A percentile compares a stretch with the other conserved stretches of the same genome.
phyloP scores from a whole-genome alignment of 1,140 invertebrate species.

The Lucilia cuprina region DNA sequence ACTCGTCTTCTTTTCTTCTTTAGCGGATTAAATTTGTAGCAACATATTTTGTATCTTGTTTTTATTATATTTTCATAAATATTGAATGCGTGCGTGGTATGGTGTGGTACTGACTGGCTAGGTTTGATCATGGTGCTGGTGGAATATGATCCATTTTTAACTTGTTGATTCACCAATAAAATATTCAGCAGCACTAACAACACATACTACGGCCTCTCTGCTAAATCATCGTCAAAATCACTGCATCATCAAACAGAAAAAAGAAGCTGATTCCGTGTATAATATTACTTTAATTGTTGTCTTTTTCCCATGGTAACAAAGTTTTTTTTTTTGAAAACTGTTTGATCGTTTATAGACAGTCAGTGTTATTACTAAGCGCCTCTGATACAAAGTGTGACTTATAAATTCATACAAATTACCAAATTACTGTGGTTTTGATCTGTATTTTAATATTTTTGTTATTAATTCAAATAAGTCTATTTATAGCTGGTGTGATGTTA shows the following conservation, averaged over 20 bases:
- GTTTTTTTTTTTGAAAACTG: background rate
- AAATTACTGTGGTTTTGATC: no score
- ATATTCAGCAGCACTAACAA: background rate
- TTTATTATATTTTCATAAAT: background rate
- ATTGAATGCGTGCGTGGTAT: background rate
- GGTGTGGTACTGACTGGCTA: no score
- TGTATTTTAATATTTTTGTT: no score
- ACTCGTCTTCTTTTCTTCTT: conserved; percentile 1
- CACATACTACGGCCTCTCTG: background rate
- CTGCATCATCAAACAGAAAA: background rate
- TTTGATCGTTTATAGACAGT: no score
- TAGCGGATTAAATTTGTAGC: background rate
- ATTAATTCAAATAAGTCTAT: no score
- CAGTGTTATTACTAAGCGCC: no score
- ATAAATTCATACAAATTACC: no score
- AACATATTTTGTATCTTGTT: background rate
- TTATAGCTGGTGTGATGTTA: no score
- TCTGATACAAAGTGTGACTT: no score
- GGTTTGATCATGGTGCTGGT: background rate
- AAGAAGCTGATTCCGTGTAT: background rate
- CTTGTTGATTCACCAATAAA: conserved; percentile 1
- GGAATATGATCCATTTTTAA: conserved; percentile 1
- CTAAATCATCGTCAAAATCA: background rate
- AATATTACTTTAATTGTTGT: background rate
- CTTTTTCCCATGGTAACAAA: conserved; percentile 7